Conservation (phyloP, 1,140 invertebrate species). For the Meteorus sp. region DNA sequence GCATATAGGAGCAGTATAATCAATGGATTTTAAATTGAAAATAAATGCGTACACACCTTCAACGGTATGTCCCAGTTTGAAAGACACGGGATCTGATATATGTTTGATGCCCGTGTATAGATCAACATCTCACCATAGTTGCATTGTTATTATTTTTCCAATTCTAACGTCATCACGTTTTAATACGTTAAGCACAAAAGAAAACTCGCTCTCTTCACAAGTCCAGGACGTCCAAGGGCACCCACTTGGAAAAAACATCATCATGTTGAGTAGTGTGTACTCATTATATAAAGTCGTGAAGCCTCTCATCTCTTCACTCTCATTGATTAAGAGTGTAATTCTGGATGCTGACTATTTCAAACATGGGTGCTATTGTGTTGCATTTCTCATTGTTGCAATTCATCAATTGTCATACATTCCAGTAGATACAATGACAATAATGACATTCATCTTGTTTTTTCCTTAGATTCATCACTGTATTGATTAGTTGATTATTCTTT, state of each 20-base stretch:
- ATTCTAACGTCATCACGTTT: slow-evolving; percentile 1
- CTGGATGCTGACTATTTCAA: background rate
- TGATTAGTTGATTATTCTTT: no score
- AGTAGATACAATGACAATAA: no score
- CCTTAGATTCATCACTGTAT: no score
- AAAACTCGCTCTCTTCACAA: slow-evolving; percentile 37
- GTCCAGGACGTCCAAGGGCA: slow-evolving; percentile 41
- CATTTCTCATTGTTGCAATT: background rate
- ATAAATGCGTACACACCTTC: no score
- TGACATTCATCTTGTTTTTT: no score
- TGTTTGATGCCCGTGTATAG: background rate
- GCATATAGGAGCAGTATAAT: no score
- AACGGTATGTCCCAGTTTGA: no score
- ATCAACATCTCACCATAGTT: background rate
- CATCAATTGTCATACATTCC: no score
- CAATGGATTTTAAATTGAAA: no score
- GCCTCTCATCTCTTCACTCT: background rate
- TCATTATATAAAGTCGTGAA: slow-evolving; percentile 34
- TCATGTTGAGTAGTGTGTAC: no score
- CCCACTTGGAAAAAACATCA: slow-evolving; percentile 33
- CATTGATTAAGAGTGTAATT: background rate
- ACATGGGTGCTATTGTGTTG: slow-evolving; percentile 7
- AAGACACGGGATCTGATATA: no score
- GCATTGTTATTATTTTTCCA: slow-evolving; percentile 13
- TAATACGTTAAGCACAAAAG: slow-evolving; percentile 28